Evolutionary conservation across 2,888 invertebrate species (phyloP), one percentile per base, ranked within the genome.

Genomic region (Campopleginae sp.): DNA sequence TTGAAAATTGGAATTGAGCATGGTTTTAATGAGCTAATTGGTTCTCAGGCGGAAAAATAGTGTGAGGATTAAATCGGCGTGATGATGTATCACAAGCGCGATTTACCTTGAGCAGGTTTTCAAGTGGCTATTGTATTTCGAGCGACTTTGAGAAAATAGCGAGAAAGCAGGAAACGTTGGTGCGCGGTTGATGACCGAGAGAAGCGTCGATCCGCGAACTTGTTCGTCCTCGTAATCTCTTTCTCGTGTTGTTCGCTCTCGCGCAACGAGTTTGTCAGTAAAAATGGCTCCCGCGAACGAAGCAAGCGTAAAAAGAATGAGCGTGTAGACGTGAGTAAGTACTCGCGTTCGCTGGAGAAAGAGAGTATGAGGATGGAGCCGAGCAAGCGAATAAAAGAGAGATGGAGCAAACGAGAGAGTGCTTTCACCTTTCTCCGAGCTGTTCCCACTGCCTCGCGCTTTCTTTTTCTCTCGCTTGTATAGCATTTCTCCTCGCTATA

Each of bases 341-440:
- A 66, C 71, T 86, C 70, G 74, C 84, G 46, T 82, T 80, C 58
- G 75, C 65, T 54, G 75, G 70, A 42, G 44, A 33, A 70, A 72
- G 79, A 71, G 65, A 71, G 58, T 14, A 70, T 31, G 75, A 58
- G 42, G 68, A 61, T 76, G 42, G 51, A 33, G 72, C 44, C 51
- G 27, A 72, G 38, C 38, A 10, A 38, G 72, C 23, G 90, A 65
- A 48, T 33, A 27, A 65, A 23, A 75, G 58, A 58, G 68, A 42
- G 68, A 42, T 14, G 23, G 42, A 14, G 68, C 14, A 68, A 44
- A 31, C 19, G 91, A 90, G 92, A 92, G 92, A 93, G 92, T 93
- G 91, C 93, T 93, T 93, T 93, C 93, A 93, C 93, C 93, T 93
- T 93, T 93, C 93, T 93, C 92, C 90, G 51, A 70, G 61, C 80